Conservation (phyloP, 1,140 invertebrate genomes). For the Drosophila parabipectinata region DNA sequence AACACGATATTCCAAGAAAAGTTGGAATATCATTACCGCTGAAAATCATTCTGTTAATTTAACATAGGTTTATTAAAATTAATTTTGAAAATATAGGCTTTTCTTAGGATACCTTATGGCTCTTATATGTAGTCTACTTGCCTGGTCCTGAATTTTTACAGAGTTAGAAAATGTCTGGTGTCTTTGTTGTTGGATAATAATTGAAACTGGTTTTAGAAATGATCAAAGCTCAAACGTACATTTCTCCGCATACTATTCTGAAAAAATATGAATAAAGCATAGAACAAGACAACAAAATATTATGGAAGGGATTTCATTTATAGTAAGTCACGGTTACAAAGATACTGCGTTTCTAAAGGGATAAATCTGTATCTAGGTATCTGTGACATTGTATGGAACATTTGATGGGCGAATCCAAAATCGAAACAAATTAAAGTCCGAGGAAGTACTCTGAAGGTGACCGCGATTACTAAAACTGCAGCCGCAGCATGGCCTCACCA, state of each 20-base stretch:
- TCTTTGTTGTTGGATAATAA: no score
- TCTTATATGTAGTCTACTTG: no score
- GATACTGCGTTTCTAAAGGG: neutral
- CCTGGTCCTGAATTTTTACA: neutral
- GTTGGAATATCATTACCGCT: conserved; percentile 70
- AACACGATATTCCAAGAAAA: no score
- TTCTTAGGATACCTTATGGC: neutral
- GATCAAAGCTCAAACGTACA: no score
- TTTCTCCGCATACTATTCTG: no score
- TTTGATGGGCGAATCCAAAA: conserved; percentile 22
- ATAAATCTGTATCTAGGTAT: no score
- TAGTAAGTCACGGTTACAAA: no score
- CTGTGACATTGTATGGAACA: conserved; percentile 9
- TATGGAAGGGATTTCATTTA: no score
- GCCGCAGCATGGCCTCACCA: no score
- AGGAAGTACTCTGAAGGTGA: conserved; percentile 34
- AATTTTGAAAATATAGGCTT: neutral
- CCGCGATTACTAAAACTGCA: conserved; percentile 28
- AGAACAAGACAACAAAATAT: no score
- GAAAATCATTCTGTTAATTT: no score
- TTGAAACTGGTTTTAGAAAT: no score
- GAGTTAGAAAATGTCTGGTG: neutral
- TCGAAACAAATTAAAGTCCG: conserved; percentile 31
- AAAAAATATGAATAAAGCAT: neutral
- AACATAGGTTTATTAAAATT: neutral